phyloP scores from a whole-genome alignment of 2,797 vertebrate genomes.

The Antennarius maculatus region DNA sequence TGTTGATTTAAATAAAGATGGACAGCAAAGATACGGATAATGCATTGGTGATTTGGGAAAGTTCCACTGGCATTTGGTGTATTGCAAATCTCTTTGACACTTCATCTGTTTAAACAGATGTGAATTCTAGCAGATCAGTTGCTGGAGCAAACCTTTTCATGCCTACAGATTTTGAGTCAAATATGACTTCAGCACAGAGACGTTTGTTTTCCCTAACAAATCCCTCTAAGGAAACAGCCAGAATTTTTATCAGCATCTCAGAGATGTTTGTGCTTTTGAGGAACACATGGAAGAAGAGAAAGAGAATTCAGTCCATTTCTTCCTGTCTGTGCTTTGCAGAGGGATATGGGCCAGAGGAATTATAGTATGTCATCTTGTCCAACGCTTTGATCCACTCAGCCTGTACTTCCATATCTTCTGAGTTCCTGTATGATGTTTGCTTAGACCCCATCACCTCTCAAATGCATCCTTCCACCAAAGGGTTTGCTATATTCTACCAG shows the following conservation, averaged over 20 bases:
- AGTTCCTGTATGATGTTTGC: constrained; percentile 62
- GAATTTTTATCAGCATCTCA: constrained; percentile 67
- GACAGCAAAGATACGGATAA: not conserved
- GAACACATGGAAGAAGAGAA: constrained; percentile 38
- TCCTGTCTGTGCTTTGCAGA: constrained; percentile 57
- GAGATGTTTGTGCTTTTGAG: constrained; percentile 57
- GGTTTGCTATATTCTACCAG: constrained; percentile 53
- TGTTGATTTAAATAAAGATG: not conserved
- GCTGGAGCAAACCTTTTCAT: constrained; percentile 10
- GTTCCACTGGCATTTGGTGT: constrained; percentile 7
- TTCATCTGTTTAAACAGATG: constrained; percentile 3
- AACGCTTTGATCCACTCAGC: constrained; percentile 74
- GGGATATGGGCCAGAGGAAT: constrained; percentile 66
- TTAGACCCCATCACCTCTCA: constrained; percentile 74
- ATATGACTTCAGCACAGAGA: constrained; percentile 36
- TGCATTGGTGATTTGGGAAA: not conserved
- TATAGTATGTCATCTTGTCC: constrained; percentile 73
- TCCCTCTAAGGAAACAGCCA: constrained; percentile 35
- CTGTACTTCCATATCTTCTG: constrained; percentile 67
- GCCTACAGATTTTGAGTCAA: constrained; percentile 11
- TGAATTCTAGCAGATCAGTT: constrained; percentile 15
- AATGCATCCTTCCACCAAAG: constrained; percentile 70
- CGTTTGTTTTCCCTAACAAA: constrained; percentile 37
- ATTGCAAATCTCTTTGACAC: not conserved
- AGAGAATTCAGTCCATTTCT: constrained; percentile 30